Evolutionary conservation across 2,797 vertebrate species (phyloP), one percentile per base, ranked within the genome.

Genomic region (Coracias cyanogaster): DNA sequence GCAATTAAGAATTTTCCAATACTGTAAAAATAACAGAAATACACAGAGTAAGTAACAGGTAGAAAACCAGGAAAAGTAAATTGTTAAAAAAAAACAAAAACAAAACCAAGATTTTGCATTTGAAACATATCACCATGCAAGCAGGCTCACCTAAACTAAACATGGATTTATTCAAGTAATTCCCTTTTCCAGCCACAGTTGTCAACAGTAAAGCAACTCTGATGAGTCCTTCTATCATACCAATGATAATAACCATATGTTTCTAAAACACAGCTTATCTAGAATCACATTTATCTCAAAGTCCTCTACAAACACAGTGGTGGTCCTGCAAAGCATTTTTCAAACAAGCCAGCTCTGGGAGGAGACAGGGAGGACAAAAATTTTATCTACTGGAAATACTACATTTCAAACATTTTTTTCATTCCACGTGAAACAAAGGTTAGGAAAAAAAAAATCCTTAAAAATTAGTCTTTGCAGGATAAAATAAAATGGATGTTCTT

Each of bases 401-500:
- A 49, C 87, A 94, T 91, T 95, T 91, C 74, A 72, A 51, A 20
- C 66, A 84, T 95, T 89, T 92, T 95, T 95, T 41, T 90, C 93
- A 91, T 94, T 96, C 94, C 82, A 72, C 15, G 10, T 1, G 1
- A n/a, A 95, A 92, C 29, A 88, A 78, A 92, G 39, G 51, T 26
- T 91, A 62, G 72, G 71, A 7, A 24, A 61, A 43, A 79, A 62
- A 83, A 66, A 46, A 5, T 26, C 45, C 82, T 51, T 18, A 10
- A 46, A 89, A 90, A 45, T 5, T 5, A 72, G 14, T 24, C 8
- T 51, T 85, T 81, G 48, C 33, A 57, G 54, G 15, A 78, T 39
- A 74, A 91, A 82, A 86, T 25, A 19, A 82, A 85, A 88, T n/a
- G 1, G 2, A 35, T 29, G 28, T 2, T 52, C 82, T 67, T 80